Base-by-base conservation (phyloP, 2,797 vertebrate genomes). In the Pseudochaenichthys georgianus region DNA sequence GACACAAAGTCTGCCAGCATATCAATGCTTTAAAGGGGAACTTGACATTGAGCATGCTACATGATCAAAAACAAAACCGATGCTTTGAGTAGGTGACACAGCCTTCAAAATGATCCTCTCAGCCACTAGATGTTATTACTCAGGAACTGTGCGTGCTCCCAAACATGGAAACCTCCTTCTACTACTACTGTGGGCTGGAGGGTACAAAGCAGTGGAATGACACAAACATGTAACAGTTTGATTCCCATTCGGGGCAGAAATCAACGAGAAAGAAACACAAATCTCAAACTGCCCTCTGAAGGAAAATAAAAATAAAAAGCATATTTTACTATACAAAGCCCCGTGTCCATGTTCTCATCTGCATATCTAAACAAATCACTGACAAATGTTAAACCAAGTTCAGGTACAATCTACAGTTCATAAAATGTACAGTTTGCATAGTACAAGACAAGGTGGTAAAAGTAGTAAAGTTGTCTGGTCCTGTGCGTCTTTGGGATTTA, bases 401-500 rank as follows among this genome's bases (percentile, higher is more conserved):
- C 89, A 90, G 95, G 95, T 94, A 96, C 94, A 91, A 92, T 96
- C 95, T 96, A 96, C 94, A 95, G 92, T 94, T 95, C 91, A 83
- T 94, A 95, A 92, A 95, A 96, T 97, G 94, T 98, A 98, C 97
- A 98, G 85, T 86, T 94, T 99, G 98, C 98, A 99, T 99, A 99
- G 98, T 97, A 97, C 96, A 95, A 95, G 96, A 96, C 92, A 93
- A 95, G 85, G 94, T 94, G 93, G 93, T 90, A 87, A 87, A 91
- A 89, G 83, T 71, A 85, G 90, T 82, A 71, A 91, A 83, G 89
- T 85, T 82, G 91, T 89, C 92, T 91, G 90, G 94, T 95, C 94
- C 95, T 95, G 90, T 93, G 95, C 38, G 73, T 98, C 96, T 98
- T 97, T 98, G 97, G 97, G 96, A 95, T 94, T 83, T 64, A 89